Percentiles rank a stretch among this genome's conserved stretches.
phyloP scores from a whole-genome alignment of 2,113 vertebrate genomes.

The Chamaea fasciata region DNA sequence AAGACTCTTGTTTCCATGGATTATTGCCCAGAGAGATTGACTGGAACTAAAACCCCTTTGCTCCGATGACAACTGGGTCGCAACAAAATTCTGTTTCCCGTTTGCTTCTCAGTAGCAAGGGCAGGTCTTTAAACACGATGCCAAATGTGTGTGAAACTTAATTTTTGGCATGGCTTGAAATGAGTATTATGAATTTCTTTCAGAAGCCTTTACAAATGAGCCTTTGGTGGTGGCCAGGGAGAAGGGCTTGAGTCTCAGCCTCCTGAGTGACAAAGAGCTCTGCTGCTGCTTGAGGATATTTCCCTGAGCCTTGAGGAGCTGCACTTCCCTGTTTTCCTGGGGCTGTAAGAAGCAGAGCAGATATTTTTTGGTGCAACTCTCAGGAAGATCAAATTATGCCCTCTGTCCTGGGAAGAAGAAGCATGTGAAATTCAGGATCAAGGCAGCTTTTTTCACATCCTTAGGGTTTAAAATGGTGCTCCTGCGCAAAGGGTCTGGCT shows the following conservation, averaged over 20 bases:
- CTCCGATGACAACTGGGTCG: not conserved
- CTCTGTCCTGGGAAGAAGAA: not conserved
- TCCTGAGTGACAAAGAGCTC: not conserved
- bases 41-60: not conserved
- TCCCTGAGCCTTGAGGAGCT: not conserved
- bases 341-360: accelerated
- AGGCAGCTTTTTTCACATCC: not conserved
- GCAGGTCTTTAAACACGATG: not conserved
- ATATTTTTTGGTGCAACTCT: not conserved
- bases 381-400: not conserved
- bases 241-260: not conserved
- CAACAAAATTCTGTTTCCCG: not conserved
- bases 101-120: not conserved
- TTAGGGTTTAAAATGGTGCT: not conserved
- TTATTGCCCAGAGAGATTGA: not conserved
- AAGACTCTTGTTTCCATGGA: not conserved
- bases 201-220: not conserved
- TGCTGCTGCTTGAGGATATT: not conserved
- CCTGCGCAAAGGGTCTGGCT: not conserved
- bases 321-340: not conserved
- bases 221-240: not conserved
- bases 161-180: not conserved
- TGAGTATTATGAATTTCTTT: not conserved
- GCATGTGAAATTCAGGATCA: accelerated
- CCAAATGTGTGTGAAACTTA: not conserved